phyloP scores from a whole-genome alignment of 2,113 vertebrate genomes.

The Xenopus laevis region DNA sequence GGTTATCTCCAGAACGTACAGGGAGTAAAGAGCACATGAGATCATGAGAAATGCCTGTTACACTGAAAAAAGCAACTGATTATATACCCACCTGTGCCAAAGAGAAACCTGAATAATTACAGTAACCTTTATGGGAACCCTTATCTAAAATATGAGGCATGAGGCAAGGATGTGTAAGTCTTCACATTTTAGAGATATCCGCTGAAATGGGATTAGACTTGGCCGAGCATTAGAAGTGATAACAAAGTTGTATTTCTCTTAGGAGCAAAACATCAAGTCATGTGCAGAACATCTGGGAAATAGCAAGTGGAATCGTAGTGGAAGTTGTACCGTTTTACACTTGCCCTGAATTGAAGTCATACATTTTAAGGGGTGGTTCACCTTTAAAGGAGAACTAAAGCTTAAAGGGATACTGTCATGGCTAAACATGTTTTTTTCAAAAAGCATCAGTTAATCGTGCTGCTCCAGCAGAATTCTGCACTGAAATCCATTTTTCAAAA shows the following conservation, averaged over 20 bases:
- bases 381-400: too few species aligned
- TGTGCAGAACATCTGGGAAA: too few species aligned
- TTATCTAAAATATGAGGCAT: constrained; percentile 36
- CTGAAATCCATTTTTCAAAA: too few species aligned
- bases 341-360: too few species aligned
- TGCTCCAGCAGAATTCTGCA: too few species aligned
- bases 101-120: constrained; percentile 40
- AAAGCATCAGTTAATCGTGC: too few species aligned
- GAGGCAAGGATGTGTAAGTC: constrained; percentile 29
- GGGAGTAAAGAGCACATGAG: constrained; percentile 47
- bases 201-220: constrained; percentile 29
- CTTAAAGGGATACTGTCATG: too few species aligned
- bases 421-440: too few species aligned
- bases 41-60: constrained; percentile 29
- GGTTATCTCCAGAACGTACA: constrained; percentile 38
- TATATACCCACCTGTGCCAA: constrained; percentile 41
- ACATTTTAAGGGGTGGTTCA: too few species aligned
- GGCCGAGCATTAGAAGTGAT: constrained; percentile 18
- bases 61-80: constrained; percentile 16
- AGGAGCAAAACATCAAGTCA: too few species aligned
- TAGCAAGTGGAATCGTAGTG: too few species aligned
- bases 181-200: constrained; percentile 28
- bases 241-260: neutral
- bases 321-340: too few species aligned
- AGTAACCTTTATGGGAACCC: constrained; percentile 32